These are phyloP conservation scores for Heterochromis multidens DNA, from an alignment of 2,113 vertebrate species.

Conservation along the genomic window DNA sequence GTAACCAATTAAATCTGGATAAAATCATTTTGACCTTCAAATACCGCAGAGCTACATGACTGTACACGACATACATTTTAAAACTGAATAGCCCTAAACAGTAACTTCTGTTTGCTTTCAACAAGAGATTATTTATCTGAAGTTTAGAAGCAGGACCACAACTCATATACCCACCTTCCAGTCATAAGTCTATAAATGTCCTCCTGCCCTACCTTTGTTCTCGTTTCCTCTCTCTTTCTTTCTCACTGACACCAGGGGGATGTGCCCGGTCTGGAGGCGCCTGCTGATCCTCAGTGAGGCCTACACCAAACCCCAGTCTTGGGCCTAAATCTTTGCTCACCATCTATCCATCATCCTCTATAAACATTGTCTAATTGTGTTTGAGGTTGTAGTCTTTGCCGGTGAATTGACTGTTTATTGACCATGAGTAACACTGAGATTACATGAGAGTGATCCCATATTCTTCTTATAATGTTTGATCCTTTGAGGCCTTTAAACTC, in stretches of 20 bases:
- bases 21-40: neutral
- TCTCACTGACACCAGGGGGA: neutral
- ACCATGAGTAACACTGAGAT: neutral
- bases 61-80: neutral
- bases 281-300: neutral
- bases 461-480: neutral
- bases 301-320: neutral
- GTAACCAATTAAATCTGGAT: neutral
- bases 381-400: neutral
- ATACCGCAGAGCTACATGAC: rapidly evolving
- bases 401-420: neutral
- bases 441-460: neutral
- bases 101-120: neutral
- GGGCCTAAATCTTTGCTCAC: neutral
- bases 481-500: neutral
- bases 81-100: neutral
- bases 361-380: neutral
- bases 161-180: neutral
- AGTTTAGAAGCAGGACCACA: neutral
- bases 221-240: neutral
- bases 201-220: too few species aligned
- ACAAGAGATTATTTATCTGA: neutral
- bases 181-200: rapidly evolving
- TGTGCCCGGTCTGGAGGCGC: neutral
- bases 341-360: neutral